These are phyloP conservation scores for Drosophila triauraria DNA, from an alignment of 1,140 invertebrate species.

Conservation along the genomic window DNA sequence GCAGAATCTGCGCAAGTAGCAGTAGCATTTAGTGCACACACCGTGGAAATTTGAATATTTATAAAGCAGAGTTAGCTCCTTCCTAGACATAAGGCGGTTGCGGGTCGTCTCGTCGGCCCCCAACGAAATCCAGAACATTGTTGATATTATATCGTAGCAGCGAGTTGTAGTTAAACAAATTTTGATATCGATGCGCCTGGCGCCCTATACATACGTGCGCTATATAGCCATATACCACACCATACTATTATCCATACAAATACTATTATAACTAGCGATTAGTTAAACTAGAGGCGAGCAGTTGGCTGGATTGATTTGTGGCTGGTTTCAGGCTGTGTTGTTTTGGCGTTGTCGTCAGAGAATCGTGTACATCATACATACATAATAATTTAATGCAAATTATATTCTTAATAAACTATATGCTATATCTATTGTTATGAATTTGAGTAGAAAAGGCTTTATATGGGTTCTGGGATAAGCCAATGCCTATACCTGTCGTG, in stretches of 20 bases:
- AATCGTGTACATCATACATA: constrained; percentile 57
- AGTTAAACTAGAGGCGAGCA: constrained; percentile 68
- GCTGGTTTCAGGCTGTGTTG: constrained; percentile 80
- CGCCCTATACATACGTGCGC: constrained; percentile 50
- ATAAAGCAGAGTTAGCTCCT: constrained; percentile 31
- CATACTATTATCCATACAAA: constrained; percentile 51
- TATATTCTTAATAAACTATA: constrained; percentile 63
- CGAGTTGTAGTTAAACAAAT: constrained; percentile 58
- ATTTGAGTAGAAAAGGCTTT: background rate
- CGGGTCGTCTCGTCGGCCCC: background rate
- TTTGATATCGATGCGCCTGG: constrained; percentile 57
- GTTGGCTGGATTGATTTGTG: constrained; percentile 73
- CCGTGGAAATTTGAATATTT: constrained; percentile 35
- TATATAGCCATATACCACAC: constrained; percentile 58
- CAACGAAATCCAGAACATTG: constrained; percentile 55
- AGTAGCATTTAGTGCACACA: constrained; percentile 53
- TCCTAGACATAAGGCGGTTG: constrained; percentile 19
- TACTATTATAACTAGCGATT: constrained; percentile 54
- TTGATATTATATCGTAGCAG: constrained; percentile 73
- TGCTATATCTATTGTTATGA: constrained; percentile 55
- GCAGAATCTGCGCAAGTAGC: constrained; percentile 81
- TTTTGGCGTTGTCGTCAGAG: constrained; percentile 73
- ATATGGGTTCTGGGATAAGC: too few relatives aligned
- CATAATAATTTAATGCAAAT: constrained; percentile 63
- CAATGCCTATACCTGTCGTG: too few relatives aligned